Conservation (phyloP, 2,888 invertebrate genomes). For the Drosophila koepferae region DNA sequence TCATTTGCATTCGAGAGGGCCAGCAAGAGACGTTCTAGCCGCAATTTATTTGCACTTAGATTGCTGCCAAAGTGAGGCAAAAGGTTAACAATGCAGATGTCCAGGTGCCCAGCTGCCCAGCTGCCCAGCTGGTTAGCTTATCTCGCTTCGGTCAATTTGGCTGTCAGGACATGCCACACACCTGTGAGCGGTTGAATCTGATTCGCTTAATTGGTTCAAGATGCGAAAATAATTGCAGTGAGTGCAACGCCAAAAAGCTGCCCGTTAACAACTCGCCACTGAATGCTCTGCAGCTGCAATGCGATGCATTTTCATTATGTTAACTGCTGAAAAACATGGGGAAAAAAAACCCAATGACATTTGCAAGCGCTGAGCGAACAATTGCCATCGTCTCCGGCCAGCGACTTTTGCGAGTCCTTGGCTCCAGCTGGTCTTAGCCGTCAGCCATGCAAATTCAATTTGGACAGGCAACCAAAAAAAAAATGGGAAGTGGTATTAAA, state of each 20-base stretch:
- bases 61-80: constrained; percentile 46
- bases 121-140: constrained; percentile 42
- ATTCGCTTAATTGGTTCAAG: constrained; percentile 73
- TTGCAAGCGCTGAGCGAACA: constrained; percentile 57
- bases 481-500: neutral
- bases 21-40: constrained; percentile 56
- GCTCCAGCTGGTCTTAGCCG: constrained; percentile 63
- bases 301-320: constrained; percentile 67
- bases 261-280: constrained; percentile 18
- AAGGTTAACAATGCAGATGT: constrained; percentile 72
- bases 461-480: constrained; percentile 41
- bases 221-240: constrained; percentile 73
- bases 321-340: constrained; percentile 32
- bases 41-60: constrained; percentile 80
- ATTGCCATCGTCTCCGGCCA: constrained; percentile 49
- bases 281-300: constrained; percentile 2
- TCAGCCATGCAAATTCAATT: constrained; percentile 78
- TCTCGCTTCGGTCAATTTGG: constrained; percentile 34
- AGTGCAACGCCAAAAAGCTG: constrained; percentile 27
- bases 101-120: constrained; percentile 9
- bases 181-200: constrained; percentile 61
- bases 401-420: constrained; percentile 17
- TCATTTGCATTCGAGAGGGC: constrained; percentile 61
- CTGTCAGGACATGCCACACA: constrained; percentile 49
- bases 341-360: constrained; percentile 36